Evolutionary conservation across 2,113 vertebrate genomes (phyloP).

Genomic region (Callithrix jacchus): DNA sequence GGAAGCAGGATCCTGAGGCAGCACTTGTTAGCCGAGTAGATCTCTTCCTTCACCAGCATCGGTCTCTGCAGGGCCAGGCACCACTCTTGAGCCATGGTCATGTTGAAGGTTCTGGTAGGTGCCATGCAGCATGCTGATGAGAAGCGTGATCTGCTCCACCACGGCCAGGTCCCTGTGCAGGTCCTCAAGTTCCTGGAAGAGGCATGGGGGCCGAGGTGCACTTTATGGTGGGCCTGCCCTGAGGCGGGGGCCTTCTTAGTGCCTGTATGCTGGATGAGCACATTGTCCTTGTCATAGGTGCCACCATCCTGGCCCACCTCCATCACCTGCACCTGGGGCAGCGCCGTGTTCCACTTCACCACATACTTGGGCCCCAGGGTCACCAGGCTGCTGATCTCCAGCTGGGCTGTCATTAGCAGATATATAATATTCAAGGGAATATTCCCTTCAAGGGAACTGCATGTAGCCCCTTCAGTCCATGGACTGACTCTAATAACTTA

Average conservation of each 20-base stretch:
- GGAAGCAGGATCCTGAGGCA: conserved; percentile 94
- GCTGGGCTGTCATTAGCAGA: conserved; percentile 76
- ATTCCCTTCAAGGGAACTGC: neutral
- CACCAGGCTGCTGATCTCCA: conserved; percentile 95
- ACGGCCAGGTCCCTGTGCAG: conserved; percentile 94
- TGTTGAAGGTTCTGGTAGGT: conserved; percentile 99
- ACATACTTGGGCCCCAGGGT: conserved; percentile 95
- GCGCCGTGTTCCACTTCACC: conserved; percentile 94
- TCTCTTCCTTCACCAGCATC: conserved; percentile 95
- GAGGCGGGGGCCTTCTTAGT: conserved; percentile 79
- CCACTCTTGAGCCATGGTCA: conserved; percentile 96
- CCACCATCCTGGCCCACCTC: conserved; percentile 92
- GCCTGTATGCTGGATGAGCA: conserved; percentile 84
- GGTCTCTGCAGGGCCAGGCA: conserved; percentile 95
- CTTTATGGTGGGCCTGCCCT: conserved; percentile 84
- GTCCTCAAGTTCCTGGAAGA: conserved; percentile 97
- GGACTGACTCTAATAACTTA: neutral
- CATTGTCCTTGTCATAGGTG: conserved; percentile 86
- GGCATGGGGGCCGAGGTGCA: conserved; percentile 92
- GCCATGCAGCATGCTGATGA: conserved; percentile 93
- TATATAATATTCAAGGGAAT: too few species aligned
- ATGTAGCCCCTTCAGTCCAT: neutral
- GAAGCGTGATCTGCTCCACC: conserved; percentile 93
- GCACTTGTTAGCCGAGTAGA: conserved; percentile 96
- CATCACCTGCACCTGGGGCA: conserved; percentile 93